Percentiles rank a stretch among this genome's conserved stretches.
phyloP scores from a whole-genome alignment of 2,113 vertebrate species.

The Lampris megalopsis region DNA sequence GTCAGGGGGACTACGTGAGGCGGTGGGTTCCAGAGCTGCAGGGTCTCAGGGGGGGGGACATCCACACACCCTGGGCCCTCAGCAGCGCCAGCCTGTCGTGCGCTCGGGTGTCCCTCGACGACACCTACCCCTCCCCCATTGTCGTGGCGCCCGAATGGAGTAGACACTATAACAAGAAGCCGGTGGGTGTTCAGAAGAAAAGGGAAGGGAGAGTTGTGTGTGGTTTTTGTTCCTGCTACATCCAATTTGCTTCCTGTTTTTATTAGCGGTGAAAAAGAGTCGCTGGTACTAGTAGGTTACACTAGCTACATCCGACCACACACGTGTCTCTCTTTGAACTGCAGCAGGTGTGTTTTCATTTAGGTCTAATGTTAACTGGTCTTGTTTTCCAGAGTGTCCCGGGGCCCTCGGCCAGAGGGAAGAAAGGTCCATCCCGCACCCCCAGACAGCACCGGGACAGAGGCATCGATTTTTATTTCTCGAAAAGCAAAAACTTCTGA shows the following conservation, averaged over 20 bases:
- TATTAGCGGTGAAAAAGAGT: too few species aligned
- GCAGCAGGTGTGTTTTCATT: too few species aligned
- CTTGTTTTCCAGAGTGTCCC: conserved; percentile 60
- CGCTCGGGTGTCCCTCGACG: conserved; percentile 71
- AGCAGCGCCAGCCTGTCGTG: conserved; percentile 71
- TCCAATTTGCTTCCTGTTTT: too few species aligned
- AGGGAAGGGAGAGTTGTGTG: conserved; percentile 36
- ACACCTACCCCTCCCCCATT: conserved; percentile 83
- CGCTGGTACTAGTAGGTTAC: too few species aligned
- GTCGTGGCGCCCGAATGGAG: conserved; percentile 84
- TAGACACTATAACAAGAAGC: conserved; percentile 77
- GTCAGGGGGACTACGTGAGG: conserved; percentile 84
- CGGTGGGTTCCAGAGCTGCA: conserved; percentile 85
- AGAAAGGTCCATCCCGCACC: conserved; percentile 66
- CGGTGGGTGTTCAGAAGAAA: conserved; percentile 68
- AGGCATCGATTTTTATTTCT: conserved; percentile 88
- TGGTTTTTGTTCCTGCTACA: too few species aligned
- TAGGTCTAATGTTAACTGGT: neutral
- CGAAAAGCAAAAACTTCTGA: conserved; percentile 76
- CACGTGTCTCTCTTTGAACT: too few species aligned
- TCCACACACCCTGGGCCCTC: conserved; percentile 85
- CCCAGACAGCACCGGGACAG: conserved; percentile 77
- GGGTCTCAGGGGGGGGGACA: conserved; percentile 75
- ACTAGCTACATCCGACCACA: too few species aligned
- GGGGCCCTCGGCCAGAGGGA: conserved; percentile 66